phyloP scores from a whole-genome alignment of 2,797 vertebrate genomes.

The Anomalospiza imberbis region DNA sequence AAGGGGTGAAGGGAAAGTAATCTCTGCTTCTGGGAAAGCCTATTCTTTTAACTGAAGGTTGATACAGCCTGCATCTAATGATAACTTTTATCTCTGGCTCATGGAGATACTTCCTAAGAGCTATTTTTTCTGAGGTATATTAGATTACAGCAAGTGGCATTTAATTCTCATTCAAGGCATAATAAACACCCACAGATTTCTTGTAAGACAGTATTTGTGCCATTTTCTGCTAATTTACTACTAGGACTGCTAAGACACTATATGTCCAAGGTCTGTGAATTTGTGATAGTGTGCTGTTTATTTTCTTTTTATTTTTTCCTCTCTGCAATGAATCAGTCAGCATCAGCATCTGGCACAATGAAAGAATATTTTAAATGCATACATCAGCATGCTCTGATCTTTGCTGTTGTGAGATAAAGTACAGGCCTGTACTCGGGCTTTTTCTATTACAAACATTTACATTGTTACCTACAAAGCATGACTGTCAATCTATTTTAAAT shows the following conservation, averaged over 20 bases:
- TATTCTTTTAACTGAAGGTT: constrained; percentile 16
- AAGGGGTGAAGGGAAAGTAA: not conserved
- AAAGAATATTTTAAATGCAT: not conserved
- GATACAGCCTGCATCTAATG: not conserved
- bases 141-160: constrained; percentile 15
- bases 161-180: constrained; percentile 27
- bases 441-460: not conserved
- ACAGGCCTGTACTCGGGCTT: not conserved
- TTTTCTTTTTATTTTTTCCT: not conserved
- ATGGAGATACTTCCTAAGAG: not conserved
- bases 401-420: not conserved
- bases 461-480: not conserved
- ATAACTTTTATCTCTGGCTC: constrained; percentile 12
- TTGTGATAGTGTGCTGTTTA: not conserved
- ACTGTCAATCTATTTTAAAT: not conserved
- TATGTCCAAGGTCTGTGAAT: not conserved
- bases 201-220: not conserved
- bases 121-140: not conserved
- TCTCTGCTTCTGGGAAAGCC: not conserved
- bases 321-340: not conserved
- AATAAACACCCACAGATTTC: not conserved
- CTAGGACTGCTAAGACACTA: not conserved
- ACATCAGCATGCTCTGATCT: not conserved
- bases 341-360: not conserved
- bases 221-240: not conserved